Base-by-base conservation (phyloP, 2,888 invertebrate species). In the Heliothis peltigera region DNA sequence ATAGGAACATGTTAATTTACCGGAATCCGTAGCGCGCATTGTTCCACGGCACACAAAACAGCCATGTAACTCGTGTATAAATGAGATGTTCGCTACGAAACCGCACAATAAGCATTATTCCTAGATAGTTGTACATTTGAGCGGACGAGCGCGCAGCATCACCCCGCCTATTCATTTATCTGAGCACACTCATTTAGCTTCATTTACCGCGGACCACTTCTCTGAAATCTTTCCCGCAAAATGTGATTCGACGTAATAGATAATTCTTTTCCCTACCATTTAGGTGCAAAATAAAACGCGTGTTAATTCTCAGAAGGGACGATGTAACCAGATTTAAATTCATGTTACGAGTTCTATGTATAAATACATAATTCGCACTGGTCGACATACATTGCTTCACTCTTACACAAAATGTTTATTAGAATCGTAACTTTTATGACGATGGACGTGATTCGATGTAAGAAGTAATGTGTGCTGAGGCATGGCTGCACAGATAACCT, bases 141-240 rank as follows among this genome's bases (percentile, higher is more conserved):
- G 35, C 64, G 67, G 47, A 32, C 39, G 62, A 65, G 49, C 32
- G 67, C 56, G 46, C 54, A 22, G 47, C 66, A 64, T 64, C 75
- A 67, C 61, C 57, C 64, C 49, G 49, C 49, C 73, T 65, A 81
- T 83, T 81, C 70, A 80, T 84, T 81, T 65, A 60, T 79, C 61
- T 79, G 67, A 81, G 78, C 70, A 72, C 76, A 66, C 74, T 78
- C 77, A 80, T 83, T 82, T 80, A 81, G 69, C 74, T 77, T 80
- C 73, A 77, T 83, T 82, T 75, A 78, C 68, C 57, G 63, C 68
- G 67, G 61, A 56, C 68, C 72, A 74, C 63, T 81, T 75, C 48
- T 60, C 64, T 51, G 54, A 64, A 79, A 79, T 70, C 68, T 75
- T 77, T 70, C n/a, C 53, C 55, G 49, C 49, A 66, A 39, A 43